A percentile compares a stretch with the other conserved stretches of the same genome.
phyloP scores from a whole-genome alignment of 2,797 vertebrate genomes.

The Malurus leucopterus region DNA sequence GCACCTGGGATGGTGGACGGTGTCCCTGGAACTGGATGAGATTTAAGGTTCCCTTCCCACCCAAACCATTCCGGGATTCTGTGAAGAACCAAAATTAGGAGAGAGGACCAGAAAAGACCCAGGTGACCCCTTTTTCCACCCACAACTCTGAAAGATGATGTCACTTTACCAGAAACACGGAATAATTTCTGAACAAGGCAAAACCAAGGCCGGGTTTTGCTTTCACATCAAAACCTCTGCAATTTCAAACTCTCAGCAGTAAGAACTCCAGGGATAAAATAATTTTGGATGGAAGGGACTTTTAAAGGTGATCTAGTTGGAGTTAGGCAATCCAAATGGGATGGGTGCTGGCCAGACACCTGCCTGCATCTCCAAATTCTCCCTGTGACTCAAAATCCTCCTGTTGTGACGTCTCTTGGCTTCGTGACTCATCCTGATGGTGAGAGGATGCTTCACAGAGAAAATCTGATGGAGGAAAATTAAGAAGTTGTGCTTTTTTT shows the following conservation, averaged over 20 bases:
- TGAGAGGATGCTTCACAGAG: background rate
- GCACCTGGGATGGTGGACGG: fast-evolving
- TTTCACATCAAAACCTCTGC: background rate
- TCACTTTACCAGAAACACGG: background rate
- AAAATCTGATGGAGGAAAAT: background rate
- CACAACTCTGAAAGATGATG: background rate
- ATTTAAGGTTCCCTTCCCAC: background rate
- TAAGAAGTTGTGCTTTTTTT: background rate
- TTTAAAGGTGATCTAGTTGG: background rate
- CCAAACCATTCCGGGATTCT: background rate
- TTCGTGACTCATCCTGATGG: background rate
- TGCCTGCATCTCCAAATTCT: background rate
- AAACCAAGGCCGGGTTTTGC: background rate
- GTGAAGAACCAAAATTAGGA: background rate
- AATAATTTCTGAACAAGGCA: background rate
- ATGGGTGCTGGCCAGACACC: background rate
- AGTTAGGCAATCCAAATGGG: background rate
- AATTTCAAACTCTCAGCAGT: fast-evolving
- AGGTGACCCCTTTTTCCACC: background rate
- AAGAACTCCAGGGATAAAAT: background rate
- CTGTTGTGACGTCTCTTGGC: background rate
- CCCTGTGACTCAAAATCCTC: background rate
- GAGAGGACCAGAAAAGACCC: background rate
- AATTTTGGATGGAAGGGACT: background rate
- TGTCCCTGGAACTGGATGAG: background rate